phyloP scores from a whole-genome alignment of 2,888 invertebrate species.

The Taphrorychus bicolor region DNA sequence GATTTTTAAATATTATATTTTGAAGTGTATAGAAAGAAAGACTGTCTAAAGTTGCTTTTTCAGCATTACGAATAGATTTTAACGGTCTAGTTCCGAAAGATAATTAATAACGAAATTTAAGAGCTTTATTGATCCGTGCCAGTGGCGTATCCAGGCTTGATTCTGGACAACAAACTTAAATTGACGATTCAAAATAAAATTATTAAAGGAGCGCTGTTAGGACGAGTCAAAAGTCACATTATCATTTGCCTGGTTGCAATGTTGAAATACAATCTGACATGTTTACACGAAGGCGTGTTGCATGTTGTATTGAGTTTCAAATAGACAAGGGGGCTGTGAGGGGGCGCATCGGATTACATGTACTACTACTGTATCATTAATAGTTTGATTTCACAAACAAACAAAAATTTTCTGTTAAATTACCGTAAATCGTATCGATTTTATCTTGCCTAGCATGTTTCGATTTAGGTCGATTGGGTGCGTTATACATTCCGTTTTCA shows the following conservation, averaged over 20 bases:
- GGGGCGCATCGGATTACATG: constrained; percentile 25
- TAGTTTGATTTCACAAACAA: constrained; percentile 11
- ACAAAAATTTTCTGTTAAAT: constrained; percentile 5
- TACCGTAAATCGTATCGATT: background rate
- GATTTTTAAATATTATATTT: background rate
- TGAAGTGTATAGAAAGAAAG: background rate
- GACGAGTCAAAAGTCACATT: constrained; percentile 2
- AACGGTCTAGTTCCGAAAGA: constrained; percentile 9
- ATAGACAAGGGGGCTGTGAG: constrained; percentile 21
- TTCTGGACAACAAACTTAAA: background rate
- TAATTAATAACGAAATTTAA: constrained; percentile 2
- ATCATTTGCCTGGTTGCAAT: background rate
- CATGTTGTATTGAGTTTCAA: constrained; percentile 26
- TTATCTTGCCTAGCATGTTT: background rate
- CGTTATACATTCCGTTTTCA: background rate
- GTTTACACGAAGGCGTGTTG: constrained; percentile 32
- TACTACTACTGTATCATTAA: constrained; percentile 20
- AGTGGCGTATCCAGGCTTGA: background rate
- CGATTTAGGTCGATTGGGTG: background rate
- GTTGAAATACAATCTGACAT: constrained; percentile 12
- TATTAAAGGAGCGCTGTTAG: background rate
- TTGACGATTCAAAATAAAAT: background rate
- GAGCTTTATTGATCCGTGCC: background rate
- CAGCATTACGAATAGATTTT: background rate
- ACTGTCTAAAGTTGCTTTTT: background rate